Conservation (phyloP, 1,140 invertebrate genomes). For the Anthonomus grandis region DNA sequence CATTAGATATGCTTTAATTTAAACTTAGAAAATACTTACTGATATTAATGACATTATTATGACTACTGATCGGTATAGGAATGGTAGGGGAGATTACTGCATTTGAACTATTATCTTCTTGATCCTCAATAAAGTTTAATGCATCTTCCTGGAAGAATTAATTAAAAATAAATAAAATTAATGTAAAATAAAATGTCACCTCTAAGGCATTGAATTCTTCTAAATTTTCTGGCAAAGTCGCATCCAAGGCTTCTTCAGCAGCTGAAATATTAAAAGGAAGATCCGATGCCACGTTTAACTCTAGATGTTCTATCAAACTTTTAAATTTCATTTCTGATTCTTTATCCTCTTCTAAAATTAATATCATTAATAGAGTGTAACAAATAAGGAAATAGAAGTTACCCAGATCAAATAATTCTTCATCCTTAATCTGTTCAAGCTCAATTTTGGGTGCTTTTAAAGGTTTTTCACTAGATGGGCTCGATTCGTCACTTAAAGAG, state of each 20-base stretch:
- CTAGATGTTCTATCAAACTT: constrained; percentile 51
- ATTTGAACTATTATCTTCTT: constrained; percentile 21
- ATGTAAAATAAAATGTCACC: constrained; percentile 27
- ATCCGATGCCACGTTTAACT: constrained; percentile 47
- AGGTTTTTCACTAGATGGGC: constrained; percentile 53
- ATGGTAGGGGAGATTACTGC: constrained; percentile 58
- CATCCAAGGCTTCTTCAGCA: constrained; percentile 51
- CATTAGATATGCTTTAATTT: not conserved
- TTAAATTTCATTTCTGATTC: constrained; percentile 55
- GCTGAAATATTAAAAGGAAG: constrained; percentile 47
- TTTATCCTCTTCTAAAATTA: constrained; percentile 54
- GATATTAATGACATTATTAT: constrained; percentile 56
- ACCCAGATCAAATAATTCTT: constrained; percentile 41
- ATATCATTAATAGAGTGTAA: not conserved
- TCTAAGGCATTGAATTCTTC: constrained; percentile 37
- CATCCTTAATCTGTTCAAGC: constrained; percentile 18
- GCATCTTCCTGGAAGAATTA: constrained; percentile 22
- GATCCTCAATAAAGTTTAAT: constrained; percentile 32
- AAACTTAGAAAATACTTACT: constrained; percentile 35
- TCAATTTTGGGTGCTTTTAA: constrained; percentile 27
- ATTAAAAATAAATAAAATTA: constrained; percentile 4
- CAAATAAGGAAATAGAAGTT: not conserved
- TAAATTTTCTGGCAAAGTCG: constrained; percentile 43
- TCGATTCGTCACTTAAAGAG: constrained; percentile 58
- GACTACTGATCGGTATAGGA: constrained; percentile 54